Evolutionary conservation across 2,888 invertebrate genomes (phyloP).

Genomic region (Allophyes oxyacanthae): DNA sequence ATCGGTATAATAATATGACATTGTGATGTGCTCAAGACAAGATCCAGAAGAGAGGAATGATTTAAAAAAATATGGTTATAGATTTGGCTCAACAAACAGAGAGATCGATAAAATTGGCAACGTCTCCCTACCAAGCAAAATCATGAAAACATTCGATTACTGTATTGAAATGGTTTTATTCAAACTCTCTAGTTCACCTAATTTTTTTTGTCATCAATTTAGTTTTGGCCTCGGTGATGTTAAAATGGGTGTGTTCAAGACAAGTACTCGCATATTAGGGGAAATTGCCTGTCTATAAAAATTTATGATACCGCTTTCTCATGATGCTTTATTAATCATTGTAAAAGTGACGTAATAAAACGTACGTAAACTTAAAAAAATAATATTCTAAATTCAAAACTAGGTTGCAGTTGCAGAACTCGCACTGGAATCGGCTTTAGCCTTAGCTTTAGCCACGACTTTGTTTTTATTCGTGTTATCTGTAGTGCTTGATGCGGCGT

Average conservation of each 20-base stretch:
- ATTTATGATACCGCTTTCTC: slow-evolving; percentile 41
- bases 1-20: no score
- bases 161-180: no score
- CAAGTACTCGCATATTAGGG: slow-evolving; percentile 29
- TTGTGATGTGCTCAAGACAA: no score
- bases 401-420: not conserved
- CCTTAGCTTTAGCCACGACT: no score
- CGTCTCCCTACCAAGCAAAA: no score
- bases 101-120: no score
- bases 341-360: slow-evolving; percentile 32
- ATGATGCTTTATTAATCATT: slow-evolving; percentile 47
- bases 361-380: slow-evolving; percentile 24
- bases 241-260: slow-evolving; percentile 27
- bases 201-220: slow-evolving; percentile 26
- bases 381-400: slow-evolving; percentile 7
- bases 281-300: slow-evolving; percentile 55
- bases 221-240: slow-evolving; percentile 3
- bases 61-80: no score
- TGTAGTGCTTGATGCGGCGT: slow-evolving; percentile 2
- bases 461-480: slow-evolving; percentile 8
- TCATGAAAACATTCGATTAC: no score
- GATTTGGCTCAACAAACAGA: no score
- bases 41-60: no score
- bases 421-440: not conserved
- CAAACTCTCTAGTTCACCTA: no score